Evolutionary conservation across 1,140 invertebrate species (phyloP).

Genomic region (Neodiprion lecontei): DNA sequence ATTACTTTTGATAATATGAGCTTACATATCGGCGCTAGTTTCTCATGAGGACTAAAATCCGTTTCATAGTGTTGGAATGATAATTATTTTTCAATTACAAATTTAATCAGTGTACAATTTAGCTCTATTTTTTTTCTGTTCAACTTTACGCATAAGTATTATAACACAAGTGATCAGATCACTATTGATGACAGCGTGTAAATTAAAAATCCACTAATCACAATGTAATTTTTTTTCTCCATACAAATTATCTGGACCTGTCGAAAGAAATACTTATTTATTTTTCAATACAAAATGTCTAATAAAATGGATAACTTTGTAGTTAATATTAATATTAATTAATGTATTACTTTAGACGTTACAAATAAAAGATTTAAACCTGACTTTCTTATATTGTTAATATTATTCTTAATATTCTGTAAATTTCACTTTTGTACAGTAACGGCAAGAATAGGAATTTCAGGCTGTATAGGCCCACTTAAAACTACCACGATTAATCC

Average conservation of each 20-base stretch:
- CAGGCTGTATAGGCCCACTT: background rate
- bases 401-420: background rate
- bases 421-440: background rate
- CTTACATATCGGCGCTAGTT: no score
- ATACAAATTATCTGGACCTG: no score
- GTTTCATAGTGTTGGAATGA: no score
- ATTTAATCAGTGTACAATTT: background rate
- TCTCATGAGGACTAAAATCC: no score
- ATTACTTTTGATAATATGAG: background rate
- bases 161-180: conserved; percentile 2
- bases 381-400: background rate
- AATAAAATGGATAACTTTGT: background rate
- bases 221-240: background rate
- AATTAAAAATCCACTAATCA: background rate
- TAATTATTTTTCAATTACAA: background rate
- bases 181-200: background rate
- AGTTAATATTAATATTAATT: background rate
- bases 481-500: background rate
- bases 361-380: background rate
- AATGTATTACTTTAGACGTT: background rate
- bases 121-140: background rate
- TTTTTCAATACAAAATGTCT: no score
- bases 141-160: background rate
- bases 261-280: no score
- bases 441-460: background rate